Evolutionary conservation across 2,797 vertebrate species (phyloP).

Genomic region (Galaxias olidus): DNA sequence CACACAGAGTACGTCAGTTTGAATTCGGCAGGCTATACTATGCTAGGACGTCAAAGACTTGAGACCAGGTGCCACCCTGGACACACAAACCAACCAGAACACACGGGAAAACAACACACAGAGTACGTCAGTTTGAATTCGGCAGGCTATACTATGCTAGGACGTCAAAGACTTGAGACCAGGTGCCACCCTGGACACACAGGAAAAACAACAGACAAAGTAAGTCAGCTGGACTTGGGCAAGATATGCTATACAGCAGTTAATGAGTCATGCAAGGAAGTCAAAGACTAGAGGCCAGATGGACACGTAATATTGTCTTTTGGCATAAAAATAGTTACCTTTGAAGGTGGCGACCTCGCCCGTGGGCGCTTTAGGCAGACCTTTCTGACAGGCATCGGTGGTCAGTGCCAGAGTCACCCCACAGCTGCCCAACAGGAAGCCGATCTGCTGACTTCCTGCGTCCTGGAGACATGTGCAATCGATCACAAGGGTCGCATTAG

Average conservation of each 20-base stretch:
- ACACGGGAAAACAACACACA: not conserved
- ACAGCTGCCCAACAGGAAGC: slow-evolving; percentile 94
- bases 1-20: not conserved
- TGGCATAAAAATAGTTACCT: slow-evolving; percentile 80
- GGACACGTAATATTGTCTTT: not conserved
- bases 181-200: too few relatives aligned
- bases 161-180: too few relatives aligned
- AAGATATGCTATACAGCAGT: too few relatives aligned
- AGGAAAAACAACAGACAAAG: too few relatives aligned
- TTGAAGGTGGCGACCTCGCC: slow-evolving; percentile 94
- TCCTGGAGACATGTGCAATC: slow-evolving; percentile 71
- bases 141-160: too few relatives aligned
- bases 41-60: not conserved
- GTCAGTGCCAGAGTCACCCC: slow-evolving; percentile 91
- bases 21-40: too few relatives aligned
- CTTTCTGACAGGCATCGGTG: slow-evolving; percentile 95
- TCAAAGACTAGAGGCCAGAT: not conserved
- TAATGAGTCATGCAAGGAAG: not conserved
- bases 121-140: too few relatives aligned
- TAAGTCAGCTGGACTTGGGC: too few relatives aligned
- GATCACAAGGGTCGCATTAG: too few relatives aligned
- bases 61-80: too few relatives aligned
- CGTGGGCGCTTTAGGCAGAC: slow-evolving; percentile 92
- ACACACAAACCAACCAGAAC: slow-evolving; percentile 22
- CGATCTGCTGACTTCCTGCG: slow-evolving; percentile 93